Evolutionary conservation across 1,140 invertebrate genomes (phyloP).

Genomic region (Saccostrea cuccullata): DNA sequence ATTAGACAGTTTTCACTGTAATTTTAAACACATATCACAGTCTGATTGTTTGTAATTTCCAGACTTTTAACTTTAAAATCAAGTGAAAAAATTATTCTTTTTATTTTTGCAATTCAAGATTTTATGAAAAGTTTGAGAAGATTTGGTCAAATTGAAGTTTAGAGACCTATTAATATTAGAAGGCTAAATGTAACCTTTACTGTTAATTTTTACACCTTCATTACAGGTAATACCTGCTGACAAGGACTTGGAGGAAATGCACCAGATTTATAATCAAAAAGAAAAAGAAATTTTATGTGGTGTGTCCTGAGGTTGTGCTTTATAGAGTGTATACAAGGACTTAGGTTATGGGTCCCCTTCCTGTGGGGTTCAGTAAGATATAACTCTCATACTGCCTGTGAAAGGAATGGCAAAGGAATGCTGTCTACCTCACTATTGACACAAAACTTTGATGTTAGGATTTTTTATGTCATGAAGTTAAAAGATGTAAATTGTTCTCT

Average conservation of each 20-base stretch:
- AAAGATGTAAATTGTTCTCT: too few relatives aligned
- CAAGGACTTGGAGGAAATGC: conserved; percentile 45
- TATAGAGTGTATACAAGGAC: neutral
- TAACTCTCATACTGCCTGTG: neutral
- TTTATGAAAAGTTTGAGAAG: too few relatives aligned
- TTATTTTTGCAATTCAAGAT: too few relatives aligned
- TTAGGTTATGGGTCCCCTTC: neutral
- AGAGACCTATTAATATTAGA: too few relatives aligned
- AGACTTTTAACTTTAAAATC: too few relatives aligned
- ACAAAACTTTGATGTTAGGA: neutral
- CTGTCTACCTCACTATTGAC: neutral
- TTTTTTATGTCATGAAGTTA: too few relatives aligned
- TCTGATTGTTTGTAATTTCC: too few relatives aligned
- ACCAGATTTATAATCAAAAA: conserved; percentile 38
- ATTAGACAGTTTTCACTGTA: too few relatives aligned
- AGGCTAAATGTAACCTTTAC: too few relatives aligned
- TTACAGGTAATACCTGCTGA: conserved; percentile 48
- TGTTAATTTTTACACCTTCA: neutral
- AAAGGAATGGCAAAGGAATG: neutral
- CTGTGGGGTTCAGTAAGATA: neutral
- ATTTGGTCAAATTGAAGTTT: too few relatives aligned
- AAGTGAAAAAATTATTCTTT: too few relatives aligned
- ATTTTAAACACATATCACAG: too few relatives aligned
- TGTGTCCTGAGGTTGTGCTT: neutral
- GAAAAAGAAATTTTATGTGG: conserved; percentile 47